Evolutionary conservation across 1,140 invertebrate genomes (phyloP), one percentile per base, ranked within the genome.

Genomic region (Scylla paramamosain): DNA sequence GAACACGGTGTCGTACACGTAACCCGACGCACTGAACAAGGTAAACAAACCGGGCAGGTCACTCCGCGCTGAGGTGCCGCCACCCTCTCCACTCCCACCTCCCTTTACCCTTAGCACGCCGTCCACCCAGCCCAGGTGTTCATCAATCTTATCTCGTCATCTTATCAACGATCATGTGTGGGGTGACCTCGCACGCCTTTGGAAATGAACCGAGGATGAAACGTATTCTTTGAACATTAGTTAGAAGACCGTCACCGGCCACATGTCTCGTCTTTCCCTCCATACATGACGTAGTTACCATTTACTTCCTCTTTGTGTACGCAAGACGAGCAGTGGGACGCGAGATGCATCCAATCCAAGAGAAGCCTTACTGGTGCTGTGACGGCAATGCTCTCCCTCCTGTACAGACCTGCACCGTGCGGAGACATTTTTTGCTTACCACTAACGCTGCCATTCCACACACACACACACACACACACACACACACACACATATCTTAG

Each of bases 1-100:
- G 92, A 93, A 93, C 82, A 93, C 45, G 59, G 46, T 93, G 92
- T 93, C 28, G 12, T 25, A 93, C 92, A 93, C 83, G 92, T 93
- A 93, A 93, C 92, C 92, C 32, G 92, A 93, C 82, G 32, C 92
- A 93, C 3, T 4, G 77, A 84, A 52, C 83, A 82, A 93, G n/a
- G 39, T 45, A 86, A 86, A 86, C 39, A 87, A 93, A 93, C 92
- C 32, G 77, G 52, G 8, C n/a, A 32, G 67, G 29, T 93, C 59
- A 93, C 28, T 29, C 39, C 4, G 67, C 28, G 52, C 45, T 16
- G 91, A 59, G 52, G 59, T 14, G 48, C 48, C 45, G 45, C 89
- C 86, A 45, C 32, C 45, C 31, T 39, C 45, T 12, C 86, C 52
- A n/a, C 67, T 77, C 67, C n/a, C 67, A n/a, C 25, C 67, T n/a